A percentile compares a stretch with the other conserved stretches of the same genome.
These are phyloP conservation scores for Musca domestica DNA, from an alignment of 1,140 invertebrate genomes.

Conservation along the genomic window DNA sequence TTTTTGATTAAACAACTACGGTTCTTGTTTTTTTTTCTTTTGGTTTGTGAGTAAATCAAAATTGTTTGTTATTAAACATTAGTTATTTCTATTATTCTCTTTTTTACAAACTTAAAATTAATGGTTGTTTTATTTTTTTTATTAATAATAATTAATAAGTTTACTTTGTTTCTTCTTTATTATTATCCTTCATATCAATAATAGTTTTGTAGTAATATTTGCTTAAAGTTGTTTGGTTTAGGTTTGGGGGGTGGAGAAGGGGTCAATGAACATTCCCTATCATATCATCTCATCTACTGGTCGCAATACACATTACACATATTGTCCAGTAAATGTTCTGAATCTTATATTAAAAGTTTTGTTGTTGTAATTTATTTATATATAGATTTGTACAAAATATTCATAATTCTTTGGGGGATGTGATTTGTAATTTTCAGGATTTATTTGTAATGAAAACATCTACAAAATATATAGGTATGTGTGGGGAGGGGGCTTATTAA, in stretches of 20 bases:
- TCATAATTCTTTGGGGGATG: neutral
- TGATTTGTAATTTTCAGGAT: neutral
- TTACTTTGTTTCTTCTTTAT: too few relatives aligned
- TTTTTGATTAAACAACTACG: slow-evolving; percentile 53
- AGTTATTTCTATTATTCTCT: neutral
- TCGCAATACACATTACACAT: too few relatives aligned
- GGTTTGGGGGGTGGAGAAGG: too few relatives aligned
- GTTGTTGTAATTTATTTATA: neutral
- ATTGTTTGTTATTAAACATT: slow-evolving; percentile 16
- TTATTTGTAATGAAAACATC: neutral
- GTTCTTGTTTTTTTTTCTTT: too few relatives aligned
- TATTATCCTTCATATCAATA: too few relatives aligned
- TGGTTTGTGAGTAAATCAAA: slow-evolving; percentile 37
- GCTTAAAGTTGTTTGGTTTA: too few relatives aligned
- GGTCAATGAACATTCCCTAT: too few relatives aligned
- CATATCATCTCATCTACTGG: too few relatives aligned
- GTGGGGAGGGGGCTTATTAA: neutral
- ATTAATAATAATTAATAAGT: neutral
- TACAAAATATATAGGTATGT: too few relatives aligned
- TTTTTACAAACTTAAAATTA: slow-evolving; percentile 19
- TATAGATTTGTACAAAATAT: slow-evolving; percentile 20
- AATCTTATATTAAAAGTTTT: too few relatives aligned
- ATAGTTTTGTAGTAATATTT: too few relatives aligned
- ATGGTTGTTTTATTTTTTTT: neutral
- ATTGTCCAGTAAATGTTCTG: too few relatives aligned